Evolutionary conservation across 1,140 invertebrate genomes (phyloP).

Genomic region (Calycopis cecrops): DNA sequence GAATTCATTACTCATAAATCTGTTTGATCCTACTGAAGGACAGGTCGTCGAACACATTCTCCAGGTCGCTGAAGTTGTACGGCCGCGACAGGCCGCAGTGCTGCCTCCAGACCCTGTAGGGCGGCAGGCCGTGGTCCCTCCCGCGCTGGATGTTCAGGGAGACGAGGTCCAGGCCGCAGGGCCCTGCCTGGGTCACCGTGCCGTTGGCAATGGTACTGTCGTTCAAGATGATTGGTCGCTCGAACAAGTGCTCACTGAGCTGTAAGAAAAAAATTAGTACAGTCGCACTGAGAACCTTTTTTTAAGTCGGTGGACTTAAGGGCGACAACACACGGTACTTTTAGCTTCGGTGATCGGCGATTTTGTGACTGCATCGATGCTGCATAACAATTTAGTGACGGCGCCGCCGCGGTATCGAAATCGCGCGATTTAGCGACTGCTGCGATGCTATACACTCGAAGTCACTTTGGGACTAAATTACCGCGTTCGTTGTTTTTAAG

Average conservation of each 20-base stretch:
- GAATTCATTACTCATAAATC: constrained; percentile 77
- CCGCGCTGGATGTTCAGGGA: constrained; percentile 92
- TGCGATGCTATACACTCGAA: no score
- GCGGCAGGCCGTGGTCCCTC: constrained; percentile 90
- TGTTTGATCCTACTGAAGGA: constrained; percentile 78
- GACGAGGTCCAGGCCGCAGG: constrained; percentile 88
- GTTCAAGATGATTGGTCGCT: constrained; percentile 47
- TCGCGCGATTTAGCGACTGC: no score
- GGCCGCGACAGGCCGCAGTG: constrained; percentile 83
- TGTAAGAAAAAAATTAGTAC: constrained; percentile 53
- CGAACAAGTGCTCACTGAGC: constrained; percentile 86
- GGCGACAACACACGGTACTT: no score
- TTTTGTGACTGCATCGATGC: no score
- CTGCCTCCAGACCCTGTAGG: constrained; percentile 85
- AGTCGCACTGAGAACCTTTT: no score
- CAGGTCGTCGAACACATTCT: constrained; percentile 76
- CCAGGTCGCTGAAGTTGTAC: constrained; percentile 84
- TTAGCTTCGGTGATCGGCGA: no score
- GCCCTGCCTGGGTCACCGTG: constrained; percentile 13
- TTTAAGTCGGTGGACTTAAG: no score
- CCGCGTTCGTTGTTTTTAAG: no score
- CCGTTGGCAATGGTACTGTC: neutral
- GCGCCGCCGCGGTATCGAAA: no score
- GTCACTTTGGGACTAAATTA: no score
- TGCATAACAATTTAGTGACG: no score